Base-by-base conservation (phyloP, 2,888 invertebrate genomes). In the Koerneria pararmatus region DNA sequence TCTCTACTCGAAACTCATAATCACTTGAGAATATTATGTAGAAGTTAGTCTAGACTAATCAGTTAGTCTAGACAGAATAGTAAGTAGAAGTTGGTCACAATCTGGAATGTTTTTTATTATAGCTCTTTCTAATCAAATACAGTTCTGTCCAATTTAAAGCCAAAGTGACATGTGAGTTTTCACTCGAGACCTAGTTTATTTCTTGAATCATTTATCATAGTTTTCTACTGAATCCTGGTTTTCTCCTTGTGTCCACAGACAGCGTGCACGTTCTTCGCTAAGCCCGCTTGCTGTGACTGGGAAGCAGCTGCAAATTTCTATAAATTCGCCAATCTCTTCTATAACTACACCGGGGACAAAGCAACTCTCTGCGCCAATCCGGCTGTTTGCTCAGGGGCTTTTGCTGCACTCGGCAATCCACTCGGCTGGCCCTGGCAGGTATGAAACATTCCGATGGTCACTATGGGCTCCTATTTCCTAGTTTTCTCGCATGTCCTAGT, bases 211-310 rank as follows among this genome's bases (percentile, higher is more conserved):
- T n/a, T n/a, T n/a, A n/a, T n/a, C n/a, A n/a, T n/a, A n/a, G n/a
- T n/a, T n/a, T n/a, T n/a, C 24, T 60, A 46, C 22, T 32, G 53
- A 53, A 59, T 29, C n/a, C 27, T 22, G 27, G 32, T 67, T 35
- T 24, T 68, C 67, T 6, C 11, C 27, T 61, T 29, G 41, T 32
- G 15, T 41, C 34, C 81, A 0, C 75, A 88, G 88, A 87, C 78
- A 63, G 85, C 87, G 19, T 89, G 89, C 77, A 82, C 83, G 46
- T 82, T 84, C 62, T 79, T 89, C 67, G 78, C 83, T 1, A 84
- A 87, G 57, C 78, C 83, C 1, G 83, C 83, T 0, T 66, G 69
- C 11, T 64, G 70, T 2, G 71, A 71, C 54, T 67, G 71, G 53
- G 69, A 74, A 34, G 69, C 74, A 1, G 74, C 74, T 6, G 65